Conservation (phyloP, 2,888 invertebrate species). For the Lamproptera curius region DNA sequence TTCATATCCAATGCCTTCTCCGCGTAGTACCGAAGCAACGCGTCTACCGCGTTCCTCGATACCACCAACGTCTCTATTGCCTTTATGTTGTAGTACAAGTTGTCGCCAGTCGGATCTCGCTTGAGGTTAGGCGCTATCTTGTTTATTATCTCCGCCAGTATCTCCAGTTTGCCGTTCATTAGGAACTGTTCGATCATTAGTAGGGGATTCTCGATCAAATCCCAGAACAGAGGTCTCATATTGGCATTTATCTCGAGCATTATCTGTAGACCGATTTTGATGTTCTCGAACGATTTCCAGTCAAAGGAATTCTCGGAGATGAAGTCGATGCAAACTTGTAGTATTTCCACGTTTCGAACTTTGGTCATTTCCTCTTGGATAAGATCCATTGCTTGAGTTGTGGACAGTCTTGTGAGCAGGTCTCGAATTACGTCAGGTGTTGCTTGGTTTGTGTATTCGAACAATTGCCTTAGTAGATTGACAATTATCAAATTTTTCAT, state of each 20-base stretch:
- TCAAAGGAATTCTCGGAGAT: slow-evolving; percentile 73
- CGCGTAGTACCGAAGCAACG: slow-evolving; percentile 84
- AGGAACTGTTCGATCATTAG: slow-evolving; percentile 90
- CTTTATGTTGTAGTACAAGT: slow-evolving; percentile 79
- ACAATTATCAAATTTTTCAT: slow-evolving; percentile 74
- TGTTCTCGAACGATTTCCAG: slow-evolving; percentile 76
- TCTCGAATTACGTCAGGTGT: slow-evolving; percentile 65
- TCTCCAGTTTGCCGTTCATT: slow-evolving; percentile 90
- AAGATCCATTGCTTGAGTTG: slow-evolving; percentile 77
- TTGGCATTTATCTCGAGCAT: slow-evolving; percentile 77
- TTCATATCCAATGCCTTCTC: slow-evolving; percentile 88
- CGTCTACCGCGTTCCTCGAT: slow-evolving; percentile 82
- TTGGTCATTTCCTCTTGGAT: slow-evolving; percentile 81
- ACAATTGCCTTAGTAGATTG: slow-evolving; percentile 75
- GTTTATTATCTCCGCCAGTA: slow-evolving; percentile 79
- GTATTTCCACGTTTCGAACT: slow-evolving; percentile 79
- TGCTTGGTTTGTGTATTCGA: slow-evolving; percentile 70
- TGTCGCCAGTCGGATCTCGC: slow-evolving; percentile 64
- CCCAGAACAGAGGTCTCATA: slow-evolving; percentile 80
- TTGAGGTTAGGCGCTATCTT: slow-evolving; percentile 69
- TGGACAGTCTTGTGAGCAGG: slow-evolving; percentile 79
- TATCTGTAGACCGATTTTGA: slow-evolving; percentile 83
- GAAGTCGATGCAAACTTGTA: slow-evolving; percentile 82
- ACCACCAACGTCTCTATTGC: slow-evolving; percentile 75
- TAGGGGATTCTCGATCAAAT: slow-evolving; percentile 83